Evolutionary conservation across 1,140 invertebrate genomes (phyloP).

Genomic region (Rhagoletis zephyria): DNA sequence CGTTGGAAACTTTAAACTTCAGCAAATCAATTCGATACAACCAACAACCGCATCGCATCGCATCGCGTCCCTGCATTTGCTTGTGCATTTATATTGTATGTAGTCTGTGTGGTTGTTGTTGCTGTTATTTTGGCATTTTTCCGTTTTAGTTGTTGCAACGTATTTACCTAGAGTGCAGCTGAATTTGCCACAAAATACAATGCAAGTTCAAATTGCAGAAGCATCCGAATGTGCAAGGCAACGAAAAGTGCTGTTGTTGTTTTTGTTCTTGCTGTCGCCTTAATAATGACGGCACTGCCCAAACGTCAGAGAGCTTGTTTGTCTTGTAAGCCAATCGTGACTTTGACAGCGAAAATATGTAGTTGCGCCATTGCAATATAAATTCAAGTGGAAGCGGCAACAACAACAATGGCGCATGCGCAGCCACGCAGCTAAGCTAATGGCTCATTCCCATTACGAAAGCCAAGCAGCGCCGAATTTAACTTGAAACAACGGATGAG

Average conservation of each 20-base stretch:
- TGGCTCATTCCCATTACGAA: neutral
- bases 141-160: neutral
- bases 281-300: conserved; percentile 15
- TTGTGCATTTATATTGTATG: no score
- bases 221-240: neutral
- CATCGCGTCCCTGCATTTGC: no score
- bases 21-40: neutral
- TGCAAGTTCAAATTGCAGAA: neutral
- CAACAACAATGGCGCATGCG: neutral
- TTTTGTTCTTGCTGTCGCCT: neutral
- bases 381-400: neutral
- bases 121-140: no score
- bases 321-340: conserved; percentile 1
- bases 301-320: conserved; percentile 10
- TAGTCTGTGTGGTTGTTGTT: no score
- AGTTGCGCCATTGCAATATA: neutral
- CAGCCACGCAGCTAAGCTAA: neutral
- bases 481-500: neutral
- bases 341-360: conserved; percentile 30
- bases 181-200: conserved; percentile 27
- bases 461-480: neutral
- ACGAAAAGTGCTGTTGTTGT: neutral
- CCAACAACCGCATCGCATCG: no score
- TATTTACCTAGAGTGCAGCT: neutral
- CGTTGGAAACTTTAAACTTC: conserved; percentile 20